Base-by-base conservation (phyloP, 2,797 vertebrate genomes). In the Acanthornis magna region DNA sequence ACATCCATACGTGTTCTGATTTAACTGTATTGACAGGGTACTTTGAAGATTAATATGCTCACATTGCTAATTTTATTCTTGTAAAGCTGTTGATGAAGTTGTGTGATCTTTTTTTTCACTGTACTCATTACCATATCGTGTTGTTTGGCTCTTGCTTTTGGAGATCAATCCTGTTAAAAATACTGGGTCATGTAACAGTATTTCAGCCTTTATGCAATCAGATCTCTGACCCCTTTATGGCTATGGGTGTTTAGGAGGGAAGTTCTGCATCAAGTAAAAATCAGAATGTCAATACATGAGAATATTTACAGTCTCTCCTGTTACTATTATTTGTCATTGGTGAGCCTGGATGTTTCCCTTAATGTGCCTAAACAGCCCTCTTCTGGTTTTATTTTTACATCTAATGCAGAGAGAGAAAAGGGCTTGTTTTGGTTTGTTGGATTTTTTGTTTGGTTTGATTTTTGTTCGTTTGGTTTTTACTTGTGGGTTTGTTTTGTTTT, bases 241-340 rank as follows among this genome's bases (percentile, higher is more conserved):
- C 55, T 85, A 21, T 72, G 51, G 18, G 5, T 8, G 27, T 87
- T 42, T 26, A 65, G 48, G 17, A 81, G 16, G 19, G 45, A 54
- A 4, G 12, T 76, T 77, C 18, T 67, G 18, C 66, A 27, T 68
- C 10, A 76, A 70, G 9, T 57, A 7, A 85, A 92, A 92, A 60
- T 27, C 10, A 58, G 58, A 27, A 38, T 80, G 51, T 75, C 42
- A 20, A 11, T 78, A 36, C 4, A 16, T 79, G 11, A 75, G 75
- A 61, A 73, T 62, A 21, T 76, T 78, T 75, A 66, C 34, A 58
- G 18, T 83, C 36, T 82, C 20, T 80, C 32, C 54, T 21, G 40
- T 63, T 55, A 9, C 13, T 61, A 1, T 42, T 76, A n/a, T 14
- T 83, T 93, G 90, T 70, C 17, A 45, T 53, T 0, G 0, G 0